A percentile compares a stretch with the other conserved stretches of the same genome.
Evolutionary conservation across 2,113 vertebrate genomes (phyloP).

Genomic region (Trinectes maculatus): DNA sequence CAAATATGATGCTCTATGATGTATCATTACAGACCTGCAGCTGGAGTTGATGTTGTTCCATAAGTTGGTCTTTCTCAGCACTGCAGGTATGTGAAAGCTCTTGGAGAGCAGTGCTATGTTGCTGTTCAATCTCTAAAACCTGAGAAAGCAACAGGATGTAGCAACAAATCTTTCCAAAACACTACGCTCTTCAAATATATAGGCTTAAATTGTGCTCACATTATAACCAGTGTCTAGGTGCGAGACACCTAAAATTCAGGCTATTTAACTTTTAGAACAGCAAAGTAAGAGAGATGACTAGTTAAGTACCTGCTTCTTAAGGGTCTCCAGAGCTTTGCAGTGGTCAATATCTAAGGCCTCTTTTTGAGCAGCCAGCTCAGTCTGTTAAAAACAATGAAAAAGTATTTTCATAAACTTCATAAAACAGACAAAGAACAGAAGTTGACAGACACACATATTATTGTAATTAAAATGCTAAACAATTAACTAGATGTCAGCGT

Average conservation of each 20-base stretch:
- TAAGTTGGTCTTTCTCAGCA: constrained; percentile 76
- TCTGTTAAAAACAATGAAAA: constrained; percentile 54
- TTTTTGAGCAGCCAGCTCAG: constrained; percentile 76
- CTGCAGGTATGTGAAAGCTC: constrained; percentile 74
- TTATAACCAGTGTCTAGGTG: no score
- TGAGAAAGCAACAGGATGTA: constrained; percentile 6
- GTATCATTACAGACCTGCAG: constrained; percentile 79
- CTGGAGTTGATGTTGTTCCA: constrained; percentile 77
- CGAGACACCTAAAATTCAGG: background rate
- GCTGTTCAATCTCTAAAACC: constrained; percentile 81
- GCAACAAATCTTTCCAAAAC: background rate
- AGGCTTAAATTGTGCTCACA: no score
- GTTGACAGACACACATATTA: background rate
- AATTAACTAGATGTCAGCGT: background rate
- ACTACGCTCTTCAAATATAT: no score
- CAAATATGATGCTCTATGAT: background rate
- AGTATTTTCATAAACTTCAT: no score
- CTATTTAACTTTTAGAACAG: no score
- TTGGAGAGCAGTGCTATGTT: constrained; percentile 79
- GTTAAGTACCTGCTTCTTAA: constrained; percentile 75
- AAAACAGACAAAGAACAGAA: background rate
- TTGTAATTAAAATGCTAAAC: background rate
- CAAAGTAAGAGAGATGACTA: background rate
- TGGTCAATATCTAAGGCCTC: constrained; percentile 81
- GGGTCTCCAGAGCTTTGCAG: constrained; percentile 72